phyloP scores from a whole-genome alignment of 1,140 invertebrate species.

The Platorchestia sp. region DNA sequence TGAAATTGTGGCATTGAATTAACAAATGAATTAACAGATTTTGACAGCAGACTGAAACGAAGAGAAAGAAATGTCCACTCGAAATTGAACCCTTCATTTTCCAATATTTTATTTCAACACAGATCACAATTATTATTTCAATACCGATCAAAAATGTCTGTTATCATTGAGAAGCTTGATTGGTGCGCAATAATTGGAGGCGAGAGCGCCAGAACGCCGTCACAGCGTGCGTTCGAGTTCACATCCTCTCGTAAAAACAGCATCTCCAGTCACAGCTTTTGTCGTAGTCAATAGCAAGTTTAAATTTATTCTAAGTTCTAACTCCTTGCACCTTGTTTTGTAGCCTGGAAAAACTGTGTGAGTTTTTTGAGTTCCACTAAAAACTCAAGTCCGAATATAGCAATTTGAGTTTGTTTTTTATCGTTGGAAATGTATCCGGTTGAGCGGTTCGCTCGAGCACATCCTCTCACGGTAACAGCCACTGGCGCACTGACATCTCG shows the following conservation, averaged over 20 bases:
- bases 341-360: not conserved
- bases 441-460: not conserved
- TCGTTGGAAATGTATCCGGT: not conserved
- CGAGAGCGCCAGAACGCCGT: not conserved
- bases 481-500: constrained; percentile 20
- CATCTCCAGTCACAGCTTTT: not conserved
- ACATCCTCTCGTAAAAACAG: not conserved
- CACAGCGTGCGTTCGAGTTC: not conserved
- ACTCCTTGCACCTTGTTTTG: not conserved
- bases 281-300: not conserved
- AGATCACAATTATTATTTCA: no score
- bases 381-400: not conserved
- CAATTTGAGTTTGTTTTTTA: not conserved
- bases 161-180: not conserved
- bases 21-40: no score
- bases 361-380: not conserved
- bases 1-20: no score
- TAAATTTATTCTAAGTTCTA: not conserved
- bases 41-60: no score
- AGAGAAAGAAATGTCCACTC: no score
- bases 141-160: not conserved
- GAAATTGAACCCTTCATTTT: no score
- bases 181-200: not conserved
- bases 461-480: not conserved
- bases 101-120: no score